Conservation (phyloP, 2,113 vertebrate genomes). For the Grantiella picta region DNA sequence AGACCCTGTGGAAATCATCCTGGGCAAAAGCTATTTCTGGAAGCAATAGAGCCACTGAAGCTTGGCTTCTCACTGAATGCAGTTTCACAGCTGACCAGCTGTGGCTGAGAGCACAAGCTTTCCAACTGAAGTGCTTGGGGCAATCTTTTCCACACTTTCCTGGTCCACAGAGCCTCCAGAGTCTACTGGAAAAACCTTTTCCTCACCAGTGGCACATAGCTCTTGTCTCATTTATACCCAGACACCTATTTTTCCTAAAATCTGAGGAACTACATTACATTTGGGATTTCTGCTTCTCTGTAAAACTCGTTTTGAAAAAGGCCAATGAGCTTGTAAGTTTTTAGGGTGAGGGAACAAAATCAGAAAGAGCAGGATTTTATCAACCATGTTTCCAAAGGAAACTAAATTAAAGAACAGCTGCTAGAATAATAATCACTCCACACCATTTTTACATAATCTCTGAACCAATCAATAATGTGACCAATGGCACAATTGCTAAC, state of each 20-base stretch:
- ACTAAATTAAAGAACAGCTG: background rate
- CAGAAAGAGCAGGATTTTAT: background rate
- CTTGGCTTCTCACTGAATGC: background rate
- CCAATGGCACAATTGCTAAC: background rate
- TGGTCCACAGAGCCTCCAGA: background rate
- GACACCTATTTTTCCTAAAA: background rate
- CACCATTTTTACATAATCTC: background rate
- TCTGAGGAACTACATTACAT: background rate
- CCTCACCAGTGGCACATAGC: background rate
- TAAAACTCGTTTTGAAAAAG: background rate
- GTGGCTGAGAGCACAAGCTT: background rate
- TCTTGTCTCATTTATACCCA: background rate
- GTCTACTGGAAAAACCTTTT: background rate
- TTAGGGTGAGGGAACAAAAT: background rate
- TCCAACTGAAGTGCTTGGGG: background rate
- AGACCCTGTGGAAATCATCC: background rate
- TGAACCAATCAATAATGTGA: background rate
- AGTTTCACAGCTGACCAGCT: slow-evolving; percentile 5
- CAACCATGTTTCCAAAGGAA: background rate
- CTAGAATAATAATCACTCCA: background rate
- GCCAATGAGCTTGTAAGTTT: background rate
- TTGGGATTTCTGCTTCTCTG: background rate
- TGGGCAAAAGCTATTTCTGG: background rate
- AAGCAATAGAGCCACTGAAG: background rate
- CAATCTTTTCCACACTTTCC: background rate